Evolutionary conservation across 2,888 invertebrate species (phyloP), one percentile per base, ranked within the genome.

Genomic region (Hedya salicella): DNA sequence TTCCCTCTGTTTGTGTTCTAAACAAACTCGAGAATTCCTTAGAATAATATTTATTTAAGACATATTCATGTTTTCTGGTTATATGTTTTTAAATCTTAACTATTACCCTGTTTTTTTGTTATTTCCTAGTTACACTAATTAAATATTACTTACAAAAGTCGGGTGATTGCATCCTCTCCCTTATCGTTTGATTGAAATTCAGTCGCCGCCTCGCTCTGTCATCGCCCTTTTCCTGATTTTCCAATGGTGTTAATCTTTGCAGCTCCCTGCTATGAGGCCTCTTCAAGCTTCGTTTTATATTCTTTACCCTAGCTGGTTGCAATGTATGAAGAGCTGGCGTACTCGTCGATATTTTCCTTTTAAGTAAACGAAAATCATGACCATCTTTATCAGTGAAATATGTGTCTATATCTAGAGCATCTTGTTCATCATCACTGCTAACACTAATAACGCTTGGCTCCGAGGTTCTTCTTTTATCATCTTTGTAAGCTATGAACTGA

Each of bases 251-350:
- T 13, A 87, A 19, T 1, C 89, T 85, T 67, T 83, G 86, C 48
- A 91, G 67, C 70, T 90, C 91, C 17, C 85, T 77, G 69, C 91
- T 91, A 48, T 87, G 88, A 0, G 89, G 90, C 57, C 89, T 80
- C 65, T 85, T 90, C 0, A 90, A 71, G 75, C 89, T 91, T 42
- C 78, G 83, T 70, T 91, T 91, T 25, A 90, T 80, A 75, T 91
- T 90, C 54, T 71, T 89, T 0, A 88, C 73, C 42, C 78, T 76
- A 52, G 69, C 81, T 0, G 78, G 74, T 62, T 86, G 82, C 42
- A 83, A 57, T 0, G 64, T 70, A 44, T 78, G 78, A 0, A 76
- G 32, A 3, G 71, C 69, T 0, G 88, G 88, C 11, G 89, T 89
- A 0, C 76, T 73, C 2, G 74, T 73, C 1, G 69, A 71, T 16